Evolutionary conservation across 2,888 invertebrate genomes (phyloP).

Genomic region (Diarsia brunnea): DNA sequence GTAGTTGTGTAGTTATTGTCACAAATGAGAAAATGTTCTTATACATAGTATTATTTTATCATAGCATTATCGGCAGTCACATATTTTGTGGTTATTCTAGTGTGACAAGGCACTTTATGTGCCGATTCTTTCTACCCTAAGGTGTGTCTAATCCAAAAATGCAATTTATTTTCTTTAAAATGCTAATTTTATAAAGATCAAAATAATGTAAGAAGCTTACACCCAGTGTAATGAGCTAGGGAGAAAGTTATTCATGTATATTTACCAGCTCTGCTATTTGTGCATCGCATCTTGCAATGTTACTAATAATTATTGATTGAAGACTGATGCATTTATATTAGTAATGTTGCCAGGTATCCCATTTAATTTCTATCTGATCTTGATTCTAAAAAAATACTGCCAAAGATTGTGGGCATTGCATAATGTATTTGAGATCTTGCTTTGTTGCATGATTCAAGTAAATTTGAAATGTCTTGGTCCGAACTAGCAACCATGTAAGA

Average conservation of each 20-base stretch:
- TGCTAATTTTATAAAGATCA: constrained; percentile 53
- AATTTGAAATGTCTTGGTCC: constrained; percentile 7
- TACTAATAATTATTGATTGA: constrained; percentile 68
- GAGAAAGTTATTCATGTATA: constrained; percentile 64
- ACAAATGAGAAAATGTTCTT: constrained; percentile 59
- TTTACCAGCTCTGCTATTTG: constrained; percentile 59
- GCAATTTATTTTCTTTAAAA: constrained; percentile 60
- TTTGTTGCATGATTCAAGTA: constrained; percentile 18
- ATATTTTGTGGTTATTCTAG: constrained; percentile 63
- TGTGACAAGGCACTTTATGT: constrained; percentile 61
- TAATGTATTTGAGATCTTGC: constrained; percentile 29
- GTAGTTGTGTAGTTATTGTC: constrained; percentile 54
- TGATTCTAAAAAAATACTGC: constrained; percentile 49
- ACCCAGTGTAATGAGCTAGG: constrained; percentile 69
- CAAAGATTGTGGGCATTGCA: constrained; percentile 55
- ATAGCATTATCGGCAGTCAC: constrained; percentile 61
- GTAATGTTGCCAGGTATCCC: constrained; percentile 46
- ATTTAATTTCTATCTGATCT: constrained; percentile 44
- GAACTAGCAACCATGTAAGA: constrained; percentile 17
- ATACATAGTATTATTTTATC: constrained; percentile 67
- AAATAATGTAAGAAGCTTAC: constrained; percentile 55
- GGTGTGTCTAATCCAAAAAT: constrained; percentile 64
- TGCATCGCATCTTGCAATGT: constrained; percentile 58
- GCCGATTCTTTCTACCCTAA: constrained; percentile 49
- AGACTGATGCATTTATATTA: constrained; percentile 85